Conservation (phyloP, 1,140 invertebrate species). For the Dysdera silvatica region DNA sequence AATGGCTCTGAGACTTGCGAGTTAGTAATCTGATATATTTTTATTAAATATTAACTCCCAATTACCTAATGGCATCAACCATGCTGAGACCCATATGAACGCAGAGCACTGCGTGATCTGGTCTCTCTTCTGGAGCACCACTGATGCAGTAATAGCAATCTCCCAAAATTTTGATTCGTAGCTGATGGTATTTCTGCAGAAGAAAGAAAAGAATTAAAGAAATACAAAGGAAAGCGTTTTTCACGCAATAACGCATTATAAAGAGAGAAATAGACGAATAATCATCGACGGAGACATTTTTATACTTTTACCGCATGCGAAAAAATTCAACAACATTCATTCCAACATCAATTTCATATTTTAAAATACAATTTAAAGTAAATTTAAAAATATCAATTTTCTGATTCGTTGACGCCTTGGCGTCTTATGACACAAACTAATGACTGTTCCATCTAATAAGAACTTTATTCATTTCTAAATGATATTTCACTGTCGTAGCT, state of each 20-base stretch:
- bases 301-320: background rate
- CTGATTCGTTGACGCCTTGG: too few relatives aligned
- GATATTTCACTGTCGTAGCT: too few relatives aligned
- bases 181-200: slow-evolving; percentile 76
- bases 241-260: background rate
- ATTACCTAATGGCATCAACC: slow-evolving; percentile 92
- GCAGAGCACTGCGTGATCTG: slow-evolving; percentile 86
- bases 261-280: background rate
- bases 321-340: background rate
- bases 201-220: background rate
- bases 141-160: slow-evolving; percentile 96
- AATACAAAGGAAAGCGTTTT: background rate
- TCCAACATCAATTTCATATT: too few relatives aligned
- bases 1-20: too few relatives aligned
- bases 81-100: slow-evolving; percentile 93
- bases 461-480: too few relatives aligned
- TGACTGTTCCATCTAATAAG: too few relatives aligned
- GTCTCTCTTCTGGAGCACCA: slow-evolving; percentile 68
- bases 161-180: slow-evolving; percentile 89
- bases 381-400: too few relatives aligned
- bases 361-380: too few relatives aligned
- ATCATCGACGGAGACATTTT: background rate
- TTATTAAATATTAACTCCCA: too few relatives aligned
- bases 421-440: too few relatives aligned
- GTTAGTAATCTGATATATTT: too few relatives aligned